Percentiles rank a stretch among this genome's conserved stretches.
These are phyloP conservation scores for Drosophila melanosoma DNA, from an alignment of 2,888 invertebrate species.

Conservation along the genomic window DNA sequence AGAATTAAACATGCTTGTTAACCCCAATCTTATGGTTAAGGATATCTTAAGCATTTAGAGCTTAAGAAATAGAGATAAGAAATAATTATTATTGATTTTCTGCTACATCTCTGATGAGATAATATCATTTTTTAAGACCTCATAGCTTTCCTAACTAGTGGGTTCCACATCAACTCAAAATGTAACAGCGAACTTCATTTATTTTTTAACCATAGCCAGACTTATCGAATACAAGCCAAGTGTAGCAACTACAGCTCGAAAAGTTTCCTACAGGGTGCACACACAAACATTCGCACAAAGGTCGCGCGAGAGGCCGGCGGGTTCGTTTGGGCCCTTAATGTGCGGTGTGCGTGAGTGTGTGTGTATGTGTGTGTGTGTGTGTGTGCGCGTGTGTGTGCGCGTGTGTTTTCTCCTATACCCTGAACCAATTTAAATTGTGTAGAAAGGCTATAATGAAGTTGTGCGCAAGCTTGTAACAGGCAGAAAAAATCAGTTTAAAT, in stretches of 20 bases:
- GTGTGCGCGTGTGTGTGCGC: slow-evolving; percentile 10
- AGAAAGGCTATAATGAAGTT: slow-evolving; percentile 1
- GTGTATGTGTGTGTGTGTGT: slow-evolving; percentile 16
- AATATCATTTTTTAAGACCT: not conserved
- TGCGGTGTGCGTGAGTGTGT: slow-evolving; percentile 24
- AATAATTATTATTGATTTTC: not conserved
- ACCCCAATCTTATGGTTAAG: not conserved
- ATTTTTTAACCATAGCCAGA: not conserved
- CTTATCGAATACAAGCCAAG: not conserved
- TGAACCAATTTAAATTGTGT: not conserved
- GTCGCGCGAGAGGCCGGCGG: slow-evolving; percentile 51
- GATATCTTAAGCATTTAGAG: not conserved
- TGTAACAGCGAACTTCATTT: not conserved
- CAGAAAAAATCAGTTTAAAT: not conserved
- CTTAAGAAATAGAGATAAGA: not conserved
- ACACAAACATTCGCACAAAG: slow-evolving; percentile 43
- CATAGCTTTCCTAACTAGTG: not conserved
- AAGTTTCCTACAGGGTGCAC: slow-evolving; percentile 32
- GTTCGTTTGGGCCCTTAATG: slow-evolving; percentile 46
- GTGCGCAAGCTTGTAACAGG: not conserved
- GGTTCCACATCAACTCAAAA: not conserved
- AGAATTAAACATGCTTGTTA: not conserved
- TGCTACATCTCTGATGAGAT: not conserved
- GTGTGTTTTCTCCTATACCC: not conserved
- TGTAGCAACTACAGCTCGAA: not conserved